These are phyloP conservation scores for Scomber scombrus DNA, from an alignment of 2,113 vertebrate species.

Conservation along the genomic window DNA sequence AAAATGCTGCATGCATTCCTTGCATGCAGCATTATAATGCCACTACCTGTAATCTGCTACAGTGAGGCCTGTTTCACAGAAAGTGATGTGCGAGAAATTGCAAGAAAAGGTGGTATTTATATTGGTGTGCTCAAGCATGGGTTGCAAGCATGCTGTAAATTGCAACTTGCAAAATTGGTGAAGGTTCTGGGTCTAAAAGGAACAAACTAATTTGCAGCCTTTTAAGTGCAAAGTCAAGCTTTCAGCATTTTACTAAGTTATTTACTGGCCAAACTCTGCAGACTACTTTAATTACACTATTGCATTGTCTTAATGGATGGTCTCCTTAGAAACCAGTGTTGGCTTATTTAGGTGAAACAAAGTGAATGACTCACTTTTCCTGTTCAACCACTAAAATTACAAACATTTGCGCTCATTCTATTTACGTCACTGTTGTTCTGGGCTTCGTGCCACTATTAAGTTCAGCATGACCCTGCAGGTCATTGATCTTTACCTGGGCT, in stretches of 20 bases:
- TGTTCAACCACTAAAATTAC: neutral
- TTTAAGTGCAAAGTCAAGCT: too few species aligned
- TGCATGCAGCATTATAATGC: neutral
- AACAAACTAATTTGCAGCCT: too few species aligned
- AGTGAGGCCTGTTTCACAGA: neutral
- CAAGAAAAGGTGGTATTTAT: too few species aligned
- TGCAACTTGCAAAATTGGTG: neutral
- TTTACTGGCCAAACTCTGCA: neutral
- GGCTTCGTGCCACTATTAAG: neutral
- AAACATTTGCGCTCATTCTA: neutral
- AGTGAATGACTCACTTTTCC: neutral
- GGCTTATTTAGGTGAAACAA: neutral
- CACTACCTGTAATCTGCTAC: neutral
- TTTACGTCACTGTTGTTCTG: neutral
- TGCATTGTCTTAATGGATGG: neutral
- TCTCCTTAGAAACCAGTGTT: too few species aligned
- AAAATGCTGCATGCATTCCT: neutral
- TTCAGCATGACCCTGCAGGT: neutral
- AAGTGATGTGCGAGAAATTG: too few species aligned
- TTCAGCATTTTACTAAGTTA: neutral
- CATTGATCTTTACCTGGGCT: slow-evolving; percentile 87
- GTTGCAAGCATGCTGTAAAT: neutral
- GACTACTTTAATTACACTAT: neutral
- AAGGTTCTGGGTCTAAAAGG: neutral
- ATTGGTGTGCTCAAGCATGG: neutral